Base-by-base conservation (phyloP, 2,113 vertebrate genomes). In the Ramphastos sulfuratus region DNA sequence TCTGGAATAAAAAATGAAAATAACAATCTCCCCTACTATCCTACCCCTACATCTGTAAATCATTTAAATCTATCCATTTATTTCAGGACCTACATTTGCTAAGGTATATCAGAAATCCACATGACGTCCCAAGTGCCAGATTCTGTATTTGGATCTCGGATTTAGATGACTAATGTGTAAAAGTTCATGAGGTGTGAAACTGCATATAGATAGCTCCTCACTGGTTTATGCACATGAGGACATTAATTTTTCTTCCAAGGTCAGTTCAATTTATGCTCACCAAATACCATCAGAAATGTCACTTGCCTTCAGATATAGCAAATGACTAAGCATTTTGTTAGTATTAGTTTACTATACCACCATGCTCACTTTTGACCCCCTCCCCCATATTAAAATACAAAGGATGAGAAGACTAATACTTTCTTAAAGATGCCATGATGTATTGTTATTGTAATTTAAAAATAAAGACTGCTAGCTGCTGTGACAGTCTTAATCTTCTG, bases 131-230 rank as follows among this genome's bases (percentile, higher is more conserved):
- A 81, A 81, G 94, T 85, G 96, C 78, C 91, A 88, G 75, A 90
- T 96, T 96, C 95, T 89, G 92, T 92, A 67, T 95, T 74, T 89
- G 89, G 73, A 77, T 86, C 90, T 95, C 85, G 90, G 94, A 91
- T 94, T 92, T 91, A 96, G 70, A 86, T 87, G 93, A 95, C 54
- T 95, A 96, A 95, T 85, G 90, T 87, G 95, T 95, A 97, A 94
- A 96, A 94, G 85, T 97, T 95, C 92, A 96, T 97, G 96, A 93
- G 92, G 89, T 95, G 93, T 96, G 95, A 97, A 97, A 95, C 94
- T 87, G 91, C 91, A 87, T 94, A 94, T 90, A 93, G 96, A 94
- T 95, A 65, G 94, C 73, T 95, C 73, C 85, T 92, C 84, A 54
- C 76, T 91, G 90, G 37, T 91, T 94, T 94, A 89, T 92, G 92